phyloP scores from a whole-genome alignment of 2,888 invertebrate genomes.

The Venusia cambrica region DNA sequence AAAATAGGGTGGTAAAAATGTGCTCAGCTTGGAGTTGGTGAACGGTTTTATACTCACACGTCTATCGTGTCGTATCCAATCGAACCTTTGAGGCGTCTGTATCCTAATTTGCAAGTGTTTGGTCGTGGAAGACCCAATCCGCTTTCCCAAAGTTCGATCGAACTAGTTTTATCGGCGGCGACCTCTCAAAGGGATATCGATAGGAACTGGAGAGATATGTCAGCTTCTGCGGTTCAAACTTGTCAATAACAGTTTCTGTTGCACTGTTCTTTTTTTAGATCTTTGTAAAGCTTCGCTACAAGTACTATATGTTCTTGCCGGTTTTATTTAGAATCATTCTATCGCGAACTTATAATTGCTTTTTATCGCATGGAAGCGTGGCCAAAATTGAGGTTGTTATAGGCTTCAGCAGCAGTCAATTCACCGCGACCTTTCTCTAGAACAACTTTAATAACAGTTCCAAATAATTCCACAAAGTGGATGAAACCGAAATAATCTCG shows the following conservation, averaged over 20 bases:
- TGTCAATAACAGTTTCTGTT: constrained; percentile 16
- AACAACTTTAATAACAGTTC: constrained; percentile 25
- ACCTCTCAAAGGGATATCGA: constrained; percentile 22
- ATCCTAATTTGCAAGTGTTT: constrained; percentile 11
- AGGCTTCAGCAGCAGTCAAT: constrained; percentile 1
- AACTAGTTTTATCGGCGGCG: constrained; percentile 22
- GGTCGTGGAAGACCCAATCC: constrained; percentile 14
- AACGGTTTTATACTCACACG: too few species aligned
- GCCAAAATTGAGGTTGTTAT: too few species aligned
- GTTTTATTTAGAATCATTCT: too few species aligned
- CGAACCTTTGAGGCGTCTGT: constrained; percentile 5
- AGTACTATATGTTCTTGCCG: too few species aligned
- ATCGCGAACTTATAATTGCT: too few species aligned
- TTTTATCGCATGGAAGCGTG: too few species aligned
- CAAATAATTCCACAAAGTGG: constrained; percentile 15
- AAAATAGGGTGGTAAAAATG: too few species aligned
- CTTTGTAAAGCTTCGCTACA: not conserved
- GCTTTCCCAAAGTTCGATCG: constrained; percentile 13
- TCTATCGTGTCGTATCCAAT: too few species aligned
- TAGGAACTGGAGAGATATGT: constrained; percentile 12
- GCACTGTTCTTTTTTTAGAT: constrained; percentile 5
- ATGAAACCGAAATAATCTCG: constrained; percentile 9
- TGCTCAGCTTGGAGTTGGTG: too few species aligned
- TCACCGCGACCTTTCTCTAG: constrained; percentile 21
- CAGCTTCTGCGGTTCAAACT: constrained; percentile 20